Evolutionary conservation across 2,113 vertebrate genomes (phyloP), one percentile per base, ranked within the genome.

Genomic region (Ornithorhynchus anatinus): DNA sequence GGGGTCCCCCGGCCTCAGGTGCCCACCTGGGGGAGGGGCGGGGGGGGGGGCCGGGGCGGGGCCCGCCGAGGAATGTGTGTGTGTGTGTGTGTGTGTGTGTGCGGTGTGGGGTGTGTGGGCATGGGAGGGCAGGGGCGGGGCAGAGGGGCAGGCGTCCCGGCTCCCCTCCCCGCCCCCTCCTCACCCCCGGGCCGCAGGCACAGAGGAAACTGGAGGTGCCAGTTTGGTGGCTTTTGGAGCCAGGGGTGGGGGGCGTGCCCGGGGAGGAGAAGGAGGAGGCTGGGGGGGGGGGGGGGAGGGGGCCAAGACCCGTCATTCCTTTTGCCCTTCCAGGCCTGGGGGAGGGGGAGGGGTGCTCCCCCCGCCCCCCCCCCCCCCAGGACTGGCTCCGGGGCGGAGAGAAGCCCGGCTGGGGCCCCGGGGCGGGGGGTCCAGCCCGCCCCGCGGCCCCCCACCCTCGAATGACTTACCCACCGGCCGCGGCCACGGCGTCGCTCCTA

Each of bases 41-140:
- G 74, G 43, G 43, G 14, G 25, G 25, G 23, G 82, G 59, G 76
- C 79, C 79, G 81, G 79, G 81, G 79, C 83, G 65, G 44, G 76
- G 71, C 79, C 23, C 17, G 23, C n/a, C 78, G 77, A 83, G 85
- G 82, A 85, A 84, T 80, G 83, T 80, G n/a, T n/a, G n/a, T n/a
- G n/a, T n/a, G n/a, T n/a, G n/a, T n/a, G n/a, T n/a, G n/a, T n/a
- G n/a, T n/a, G n/a, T n/a, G n/a, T n/a, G n/a, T n/a, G n/a, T n/a
- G n/a, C 80, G 77, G 86, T 87, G 86, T 82, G 85, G 85, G 85
- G 86, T 87, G 86, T 87, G 86, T 87, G 86, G 86, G 86, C 83
- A 87, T 81, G 53, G n/a, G 80, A 87, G 83, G 86, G 85, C 83
- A 87, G 10, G 44, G 75, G 76, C 67, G 77, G 85, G 83, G 85